phyloP scores from a whole-genome alignment of 1,140 invertebrate genomes.

The Drosophila tani region DNA sequence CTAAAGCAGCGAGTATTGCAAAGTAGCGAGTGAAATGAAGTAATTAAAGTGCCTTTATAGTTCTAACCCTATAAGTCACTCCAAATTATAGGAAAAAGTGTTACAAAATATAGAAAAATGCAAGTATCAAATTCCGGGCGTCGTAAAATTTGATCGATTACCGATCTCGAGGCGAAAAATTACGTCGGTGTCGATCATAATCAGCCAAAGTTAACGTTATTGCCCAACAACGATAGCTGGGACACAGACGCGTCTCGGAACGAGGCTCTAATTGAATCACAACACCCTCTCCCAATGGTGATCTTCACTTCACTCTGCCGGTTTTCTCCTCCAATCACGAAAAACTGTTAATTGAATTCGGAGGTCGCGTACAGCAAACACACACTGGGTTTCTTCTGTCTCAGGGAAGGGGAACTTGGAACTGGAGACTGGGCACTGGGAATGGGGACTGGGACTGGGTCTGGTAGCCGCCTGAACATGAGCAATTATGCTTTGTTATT shows the following conservation, averaged over 20 bases:
- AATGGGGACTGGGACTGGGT: not conserved
- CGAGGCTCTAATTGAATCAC: conserved; percentile 61
- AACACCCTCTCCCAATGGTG: conserved; percentile 36
- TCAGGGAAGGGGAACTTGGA: conserved; percentile 5
- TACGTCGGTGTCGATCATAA: conserved; percentile 60
- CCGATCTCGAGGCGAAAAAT: conserved; percentile 7
- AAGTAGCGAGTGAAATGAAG: not conserved
- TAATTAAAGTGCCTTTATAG: too few relatives aligned
- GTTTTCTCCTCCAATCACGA: conserved; percentile 32
- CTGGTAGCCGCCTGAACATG: conserved; percentile 45
- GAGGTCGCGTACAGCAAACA: conserved; percentile 54
- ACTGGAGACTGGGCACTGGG: not conserved
- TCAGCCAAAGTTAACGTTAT: conserved; percentile 41
- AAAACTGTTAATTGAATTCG: conserved; percentile 78
- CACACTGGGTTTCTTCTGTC: conserved; percentile 1
- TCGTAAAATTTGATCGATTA: conserved; percentile 55
- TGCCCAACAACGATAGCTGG: conserved; percentile 38
- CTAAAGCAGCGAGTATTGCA: not conserved
- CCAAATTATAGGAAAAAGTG: not conserved
- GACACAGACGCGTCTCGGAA: not conserved
- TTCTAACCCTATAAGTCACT: not conserved
- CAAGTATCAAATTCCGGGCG: not conserved
- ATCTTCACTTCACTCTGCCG: conserved; percentile 21
- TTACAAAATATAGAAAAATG: not conserved
- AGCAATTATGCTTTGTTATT: conserved; percentile 75